phyloP scores from a whole-genome alignment of 2,888 invertebrate species.

The Drosophila macrospina region DNA sequence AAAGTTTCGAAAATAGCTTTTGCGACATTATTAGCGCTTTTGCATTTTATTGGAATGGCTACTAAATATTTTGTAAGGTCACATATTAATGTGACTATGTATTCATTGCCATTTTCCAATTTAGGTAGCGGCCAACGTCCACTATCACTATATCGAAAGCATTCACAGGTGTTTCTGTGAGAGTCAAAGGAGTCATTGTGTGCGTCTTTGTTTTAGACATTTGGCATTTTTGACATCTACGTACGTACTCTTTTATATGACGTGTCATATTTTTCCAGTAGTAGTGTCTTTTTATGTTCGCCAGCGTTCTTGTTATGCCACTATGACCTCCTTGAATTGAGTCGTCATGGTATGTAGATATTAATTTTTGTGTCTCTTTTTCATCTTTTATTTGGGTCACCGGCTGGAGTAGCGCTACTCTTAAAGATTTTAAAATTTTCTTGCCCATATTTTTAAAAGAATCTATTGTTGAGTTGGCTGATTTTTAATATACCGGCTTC shows the following conservation, averaged over 20 bases:
- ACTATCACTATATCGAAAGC: slow-evolving; percentile 14
- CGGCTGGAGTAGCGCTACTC: too few relatives aligned
- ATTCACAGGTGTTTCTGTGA: neutral
- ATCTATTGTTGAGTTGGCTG: neutral
- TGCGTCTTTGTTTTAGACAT: neutral
- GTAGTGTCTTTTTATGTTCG: neutral
- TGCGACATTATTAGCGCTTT: neutral
- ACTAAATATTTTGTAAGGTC: slow-evolving; percentile 1
- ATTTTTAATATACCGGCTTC: neutral
- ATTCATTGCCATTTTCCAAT: slow-evolving; percentile 1
- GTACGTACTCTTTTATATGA: neutral
- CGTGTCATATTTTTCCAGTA: neutral
- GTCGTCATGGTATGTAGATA: too few relatives aligned
- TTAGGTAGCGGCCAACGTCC: slow-evolving; percentile 1
- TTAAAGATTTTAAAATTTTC: neutral
- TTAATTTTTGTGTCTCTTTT: neutral
- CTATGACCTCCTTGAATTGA: too few relatives aligned
- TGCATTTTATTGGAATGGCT: neutral
- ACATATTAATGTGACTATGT: neutral
- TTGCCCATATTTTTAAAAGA: neutral
- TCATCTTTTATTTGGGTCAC: too few relatives aligned
- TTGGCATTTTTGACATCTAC: neutral
- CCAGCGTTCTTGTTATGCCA: neutral
- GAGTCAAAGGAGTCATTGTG: neutral
- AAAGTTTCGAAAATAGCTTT: slow-evolving; percentile 6